Evolutionary conservation across 2,888 invertebrate genomes (phyloP), one percentile per base, ranked within the genome.

Genomic region (Toxonevra muliebris): DNA sequence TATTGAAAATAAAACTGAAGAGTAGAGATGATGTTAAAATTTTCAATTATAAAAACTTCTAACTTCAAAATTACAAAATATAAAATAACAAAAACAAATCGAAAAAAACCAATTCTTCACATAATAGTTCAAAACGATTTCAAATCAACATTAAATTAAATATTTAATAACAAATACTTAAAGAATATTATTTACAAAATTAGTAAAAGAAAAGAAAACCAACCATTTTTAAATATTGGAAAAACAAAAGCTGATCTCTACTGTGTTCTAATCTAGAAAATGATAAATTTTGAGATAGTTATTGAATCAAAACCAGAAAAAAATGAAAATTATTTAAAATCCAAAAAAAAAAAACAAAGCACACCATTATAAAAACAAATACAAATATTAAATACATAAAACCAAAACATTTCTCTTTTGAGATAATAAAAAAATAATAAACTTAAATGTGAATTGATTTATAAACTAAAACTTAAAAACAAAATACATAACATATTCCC

Each of bases 401-500:
- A 70, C 64, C 69, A 73, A 73, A 69, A 67, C 45, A 48, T 55
- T 41, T 52, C 50, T 55, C 50, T 40, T 65, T 12, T 19, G 50
- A 20, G 10, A 45, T 61, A 72, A 69, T 66, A 75, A 73, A 1
- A 20, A 20, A 15, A 48, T 4, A 45, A n/a, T 30, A 75, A 77
- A 77, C 77, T 71, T 78, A 73, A 75, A 79, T 74, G 76, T 76
- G 79, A 79, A 79, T 79, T 79, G 75, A 79, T 72, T 76, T 75
- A 76, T 75, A 73, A 62, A 61, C 48, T 50, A 63, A 50, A 65
- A 48, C 42, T 43, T 58, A 43, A 57, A 17, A 57, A 4, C 20
- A 59, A 67, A 61, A 72, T 68, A 68, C 48, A 54, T 12, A 64
- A 64, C n/a, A 54, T 50, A 19, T 58, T 58, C 54, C 67, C 65